Evolutionary conservation across 2,113 vertebrate species (phyloP).

Genomic region (Heloderma charlesbogerti): DNA sequence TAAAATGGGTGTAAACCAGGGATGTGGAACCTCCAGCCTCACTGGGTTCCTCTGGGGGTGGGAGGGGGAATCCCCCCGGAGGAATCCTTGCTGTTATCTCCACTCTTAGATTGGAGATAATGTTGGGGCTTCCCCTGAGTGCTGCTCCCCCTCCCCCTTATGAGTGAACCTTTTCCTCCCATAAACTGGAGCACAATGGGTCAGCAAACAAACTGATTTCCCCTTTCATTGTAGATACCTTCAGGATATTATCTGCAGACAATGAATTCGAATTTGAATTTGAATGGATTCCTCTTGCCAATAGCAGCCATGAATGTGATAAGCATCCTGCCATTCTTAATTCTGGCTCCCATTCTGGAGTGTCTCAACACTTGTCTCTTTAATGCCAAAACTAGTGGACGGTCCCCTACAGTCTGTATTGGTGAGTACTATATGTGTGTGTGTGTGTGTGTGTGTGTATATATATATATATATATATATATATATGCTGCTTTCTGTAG

Average conservation of each 20-base stretch:
- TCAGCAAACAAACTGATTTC: constrained; percentile 14
- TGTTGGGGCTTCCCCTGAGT: too few species aligned
- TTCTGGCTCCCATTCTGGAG: constrained; percentile 87
- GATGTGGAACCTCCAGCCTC: too few species aligned
- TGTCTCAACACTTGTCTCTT: constrained; percentile 77
- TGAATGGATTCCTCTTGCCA: constrained; percentile 84
- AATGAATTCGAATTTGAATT: constrained; percentile 91
- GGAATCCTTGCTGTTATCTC: too few species aligned
- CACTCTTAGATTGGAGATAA: too few species aligned
- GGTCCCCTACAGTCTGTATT: constrained; percentile 81
- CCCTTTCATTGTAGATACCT: constrained; percentile 81
- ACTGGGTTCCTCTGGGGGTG: background rate
- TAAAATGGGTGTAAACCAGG: too few species aligned
- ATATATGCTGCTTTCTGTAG: background rate
- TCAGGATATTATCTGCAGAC: constrained; percentile 94
- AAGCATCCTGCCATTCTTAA: constrained; percentile 85
- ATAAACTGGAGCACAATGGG: background rate
- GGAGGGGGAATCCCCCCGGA: too few species aligned
- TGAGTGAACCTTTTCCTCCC: background rate
- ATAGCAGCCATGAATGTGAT: constrained; percentile 89
- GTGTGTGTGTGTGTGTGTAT: too few species aligned
- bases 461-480: background rate
- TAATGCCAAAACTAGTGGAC: constrained; percentile 67
- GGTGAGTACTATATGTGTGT: constrained; percentile 82
- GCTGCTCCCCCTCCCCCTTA: too few species aligned